Evolutionary conservation across 2,888 invertebrate species (phyloP), one percentile per base, ranked within the genome.

Genomic region (Maniola hyperantus): DNA sequence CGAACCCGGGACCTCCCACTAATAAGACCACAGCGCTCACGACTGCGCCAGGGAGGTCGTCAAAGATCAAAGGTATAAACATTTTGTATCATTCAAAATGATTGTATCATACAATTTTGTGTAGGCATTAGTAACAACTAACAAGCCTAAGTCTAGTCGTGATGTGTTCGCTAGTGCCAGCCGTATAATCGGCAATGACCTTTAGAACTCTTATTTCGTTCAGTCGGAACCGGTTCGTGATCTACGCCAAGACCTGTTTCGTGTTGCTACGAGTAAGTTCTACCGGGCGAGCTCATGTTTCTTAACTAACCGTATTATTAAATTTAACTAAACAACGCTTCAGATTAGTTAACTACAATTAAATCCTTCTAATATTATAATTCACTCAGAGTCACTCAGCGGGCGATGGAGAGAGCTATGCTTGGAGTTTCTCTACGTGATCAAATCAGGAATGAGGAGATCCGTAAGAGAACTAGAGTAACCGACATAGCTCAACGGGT

Each of bases 161-260:
- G 46, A 59, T 42, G 36, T 59, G 55, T 54, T 66, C 60, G 63
- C 57, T 68, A 60, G 66, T 65, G 53, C 65, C 65, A 66, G 62
- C 63, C 61, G 69, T 65, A 64, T 64, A 74, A 77, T 80, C 79
- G 78, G 71, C 77, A 79, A 76, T 80, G 80, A 79, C 80, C 80
- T 80, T 79, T 80, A 75, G 67, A 75, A 76, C 75, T 77, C 76
- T 78, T 77, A 79, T 79, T 79, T 78, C 71, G 77, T 75, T 74
- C 75, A 76, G 75, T 71, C 71, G 72, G 58, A 80, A 80, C 80
- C 78, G 77, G 80, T 79, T 76, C 66, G 67, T 50, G 65, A 55
- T 73, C 74, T 75, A 73, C 69, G 70, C 66, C 68, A 62, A 72
- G 73, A 75, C 78, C 71, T 71, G 77, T 73, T 77, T 73, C 65